Conservation (phyloP, 2,797 vertebrate genomes). For the Gambelia wislizenii region DNA sequence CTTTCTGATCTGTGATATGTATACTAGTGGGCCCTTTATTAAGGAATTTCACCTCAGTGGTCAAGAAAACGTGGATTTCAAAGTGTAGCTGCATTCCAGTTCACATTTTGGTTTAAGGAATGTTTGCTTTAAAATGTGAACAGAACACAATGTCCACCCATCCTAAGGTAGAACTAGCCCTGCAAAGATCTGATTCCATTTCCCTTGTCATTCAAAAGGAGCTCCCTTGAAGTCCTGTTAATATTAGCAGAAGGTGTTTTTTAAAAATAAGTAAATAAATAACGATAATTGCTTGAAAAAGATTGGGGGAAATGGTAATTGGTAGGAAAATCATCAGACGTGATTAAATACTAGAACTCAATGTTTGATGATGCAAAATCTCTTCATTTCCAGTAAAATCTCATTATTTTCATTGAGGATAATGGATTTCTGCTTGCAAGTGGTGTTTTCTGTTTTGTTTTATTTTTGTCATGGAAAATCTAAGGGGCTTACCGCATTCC, state of each 20-base stretch:
- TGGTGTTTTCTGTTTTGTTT: too few species aligned
- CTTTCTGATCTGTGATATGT: too few species aligned
- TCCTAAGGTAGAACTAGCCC: background rate
- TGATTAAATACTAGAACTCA: slow-evolving; percentile 51
- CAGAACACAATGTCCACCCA: background rate
- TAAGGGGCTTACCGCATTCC: too few species aligned
- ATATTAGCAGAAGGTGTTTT: background rate
- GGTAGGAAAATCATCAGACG: slow-evolving; percentile 46
- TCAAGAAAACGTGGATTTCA: background rate
- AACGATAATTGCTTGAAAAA: background rate
- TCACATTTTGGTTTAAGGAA: background rate
- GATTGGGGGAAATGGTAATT: slow-evolving; percentile 34
- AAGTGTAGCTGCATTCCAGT: background rate
- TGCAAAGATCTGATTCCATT: background rate
- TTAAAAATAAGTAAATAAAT: background rate
- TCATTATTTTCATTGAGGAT: slow-evolving; percentile 52
- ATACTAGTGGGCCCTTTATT: too few species aligned
- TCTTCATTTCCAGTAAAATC: slow-evolving; percentile 56
- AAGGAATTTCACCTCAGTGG: too few species aligned
- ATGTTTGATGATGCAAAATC: slow-evolving; percentile 59
- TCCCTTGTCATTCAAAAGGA: background rate
- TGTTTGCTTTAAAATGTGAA: background rate
- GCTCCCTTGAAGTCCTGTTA: slow-evolving; percentile 26
- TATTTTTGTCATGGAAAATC: slow-evolving; percentile 50
- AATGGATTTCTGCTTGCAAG: slow-evolving; percentile 48